These are phyloP conservation scores for Ferrisia virgata DNA, from an alignment of 2,888 invertebrate genomes.

Conservation along the genomic window DNA sequence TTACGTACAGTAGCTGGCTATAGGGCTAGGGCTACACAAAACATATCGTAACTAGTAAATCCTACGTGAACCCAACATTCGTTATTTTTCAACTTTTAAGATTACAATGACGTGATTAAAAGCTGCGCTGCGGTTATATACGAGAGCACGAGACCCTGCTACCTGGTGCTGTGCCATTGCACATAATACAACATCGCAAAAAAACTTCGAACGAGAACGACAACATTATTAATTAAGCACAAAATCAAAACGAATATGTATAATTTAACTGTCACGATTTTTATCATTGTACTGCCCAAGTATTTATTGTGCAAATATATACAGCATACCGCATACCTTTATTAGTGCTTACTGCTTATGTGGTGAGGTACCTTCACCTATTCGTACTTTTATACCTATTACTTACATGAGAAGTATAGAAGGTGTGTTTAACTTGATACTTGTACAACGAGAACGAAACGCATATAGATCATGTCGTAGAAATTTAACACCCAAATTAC, in stretches of 20 bases:
- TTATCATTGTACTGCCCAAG: neutral
- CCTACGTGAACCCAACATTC: neutral
- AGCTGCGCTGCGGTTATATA: too few relatives aligned
- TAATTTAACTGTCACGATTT: slow-evolving; percentile 2
- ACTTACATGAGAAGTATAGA: too few relatives aligned
- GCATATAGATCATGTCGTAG: neutral
- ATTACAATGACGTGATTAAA: neutral
- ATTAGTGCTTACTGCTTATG: neutral
- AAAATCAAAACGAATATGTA: neutral
- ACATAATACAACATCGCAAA: neutral
- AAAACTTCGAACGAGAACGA: neutral
- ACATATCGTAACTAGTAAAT: too few relatives aligned
- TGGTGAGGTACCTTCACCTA: too few relatives aligned
- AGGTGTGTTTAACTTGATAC: too few relatives aligned
- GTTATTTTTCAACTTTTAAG: neutral
- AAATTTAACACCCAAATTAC: neutral
- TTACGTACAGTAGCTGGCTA: neutral
- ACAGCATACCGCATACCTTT: neutral
- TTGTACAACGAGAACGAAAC: neutral
- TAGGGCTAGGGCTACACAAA: too few relatives aligned
- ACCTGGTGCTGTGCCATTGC: neutral
- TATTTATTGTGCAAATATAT: neutral
- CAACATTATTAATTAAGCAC: neutral
- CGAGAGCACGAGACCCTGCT: too few relatives aligned
- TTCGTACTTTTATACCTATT: too few relatives aligned